Evolutionary conservation across 2,797 vertebrate species (phyloP), one percentile per base, ranked within the genome.

Genomic region (Propithecus deckenii): DNA sequence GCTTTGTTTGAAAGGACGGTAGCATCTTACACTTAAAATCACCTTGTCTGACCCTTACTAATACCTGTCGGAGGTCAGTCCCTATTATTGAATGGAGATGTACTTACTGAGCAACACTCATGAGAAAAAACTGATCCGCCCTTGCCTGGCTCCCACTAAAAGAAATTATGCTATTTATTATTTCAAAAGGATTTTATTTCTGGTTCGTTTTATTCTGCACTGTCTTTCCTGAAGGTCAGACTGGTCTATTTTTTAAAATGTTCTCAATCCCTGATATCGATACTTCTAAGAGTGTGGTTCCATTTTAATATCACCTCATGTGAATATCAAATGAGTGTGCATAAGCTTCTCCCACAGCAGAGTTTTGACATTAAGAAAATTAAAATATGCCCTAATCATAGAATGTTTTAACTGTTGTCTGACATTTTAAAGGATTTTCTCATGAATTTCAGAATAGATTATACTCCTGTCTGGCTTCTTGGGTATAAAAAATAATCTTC

Each of bases 291-390:
- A 97, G 38, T 79, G 50, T 78, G 46, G 59, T 22, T 97, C 41
- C 65, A 93, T 93, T 97, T 97, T 98, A 96, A 96, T 96, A 97
- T 95, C 89, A 97, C 65, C 84, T 95, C 96, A 83, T 97, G 71
- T 93, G 94, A 95, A 92, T 97, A 98, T 79, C 83, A 97, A 97
- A 97, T 96, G 95, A 50, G 38, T 96, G 50, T 90, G 95, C 95
- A 91, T 96, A 95, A 92, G 91, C 96, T 5, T 97, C 38, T 98
- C 97, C 92, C 88, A 94, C 38, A 90, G 85, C 97, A 97, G 87
- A 98, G 86, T 94, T 97, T 94, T 98, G 97, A 97, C 92, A 97
- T 97, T 97, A 98, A 97, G 92, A 97, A 98, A 98, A 98, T 93
- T 97, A 97, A 98, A 97, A 98, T 96, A 89, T 96, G 90, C 71